A percentile compares a stretch with the other conserved stretches of the same genome.
Evolutionary conservation across 2,888 invertebrate species (phyloP).

Genomic region (Scaptomyza flava): DNA sequence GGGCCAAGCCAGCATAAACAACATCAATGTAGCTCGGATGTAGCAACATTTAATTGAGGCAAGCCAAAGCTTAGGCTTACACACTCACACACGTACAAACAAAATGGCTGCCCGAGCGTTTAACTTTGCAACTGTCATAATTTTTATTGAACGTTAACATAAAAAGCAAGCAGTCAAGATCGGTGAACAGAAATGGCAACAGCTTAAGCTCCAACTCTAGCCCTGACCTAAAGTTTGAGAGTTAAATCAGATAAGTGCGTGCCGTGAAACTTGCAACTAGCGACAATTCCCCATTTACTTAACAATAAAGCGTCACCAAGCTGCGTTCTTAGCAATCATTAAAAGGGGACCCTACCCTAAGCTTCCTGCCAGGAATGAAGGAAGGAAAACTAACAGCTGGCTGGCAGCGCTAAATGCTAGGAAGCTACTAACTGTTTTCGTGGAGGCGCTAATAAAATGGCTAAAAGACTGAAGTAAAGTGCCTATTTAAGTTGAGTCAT

Average conservation of each 20-base stretch:
- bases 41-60: conserved; percentile 61
- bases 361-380: background rate
- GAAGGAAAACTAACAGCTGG: conserved; percentile 40
- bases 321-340: conserved; percentile 69
- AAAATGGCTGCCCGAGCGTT: conserved; percentile 66
- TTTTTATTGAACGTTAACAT: conserved; percentile 71
- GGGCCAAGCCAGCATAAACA: conserved; percentile 1
- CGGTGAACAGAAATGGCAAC: conserved; percentile 32
- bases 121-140: conserved; percentile 78
- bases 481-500: conserved; percentile 81
- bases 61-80: conserved; percentile 23
- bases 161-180: conserved; percentile 43
- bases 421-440: conserved; percentile 53
- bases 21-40: background rate
- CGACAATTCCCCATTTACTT: conserved; percentile 77
- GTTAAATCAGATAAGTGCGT: conserved; percentile 76
- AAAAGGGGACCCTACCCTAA: conserved; percentile 43
- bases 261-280: conserved; percentile 48
- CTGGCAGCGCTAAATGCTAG: conserved; percentile 1
- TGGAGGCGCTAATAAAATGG: conserved; percentile 69
- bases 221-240: conserved; percentile 45
- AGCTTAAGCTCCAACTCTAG: background rate
- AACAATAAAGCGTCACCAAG: conserved; percentile 69
- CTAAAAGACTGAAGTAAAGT: conserved; percentile 80
- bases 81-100: conserved; percentile 23